Evolutionary conservation across 2,797 vertebrate genomes (phyloP).

Genomic region (Pitangus sulphuratus): DNA sequence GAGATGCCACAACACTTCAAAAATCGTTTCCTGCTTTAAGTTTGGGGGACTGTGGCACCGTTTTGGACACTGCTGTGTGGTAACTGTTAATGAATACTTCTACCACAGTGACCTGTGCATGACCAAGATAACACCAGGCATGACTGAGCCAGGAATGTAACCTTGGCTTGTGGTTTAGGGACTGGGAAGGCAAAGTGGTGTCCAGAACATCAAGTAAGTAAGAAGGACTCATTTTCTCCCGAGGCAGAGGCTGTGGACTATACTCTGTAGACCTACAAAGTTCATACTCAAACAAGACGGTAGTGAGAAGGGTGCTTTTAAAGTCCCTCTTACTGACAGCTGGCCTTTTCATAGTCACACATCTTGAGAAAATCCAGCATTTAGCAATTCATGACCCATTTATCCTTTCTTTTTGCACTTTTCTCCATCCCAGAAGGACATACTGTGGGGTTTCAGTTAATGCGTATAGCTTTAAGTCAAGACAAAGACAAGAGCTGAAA

Average conservation of each 20-base stretch:
- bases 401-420: not conserved
- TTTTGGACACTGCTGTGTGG: not conserved
- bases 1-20: not conserved
- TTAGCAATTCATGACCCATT: not conserved
- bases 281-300: not conserved
- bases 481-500: conserved; percentile 47
- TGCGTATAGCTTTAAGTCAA: conserved; percentile 48
- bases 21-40: not conserved
- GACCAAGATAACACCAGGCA: not conserved
- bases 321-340: not conserved
- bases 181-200: not conserved
- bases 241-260: not conserved
- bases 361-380: not conserved
- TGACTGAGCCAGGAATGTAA: not conserved
- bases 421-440: not conserved
- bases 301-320: not conserved
- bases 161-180: not conserved
- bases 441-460: not conserved
- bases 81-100: not conserved
- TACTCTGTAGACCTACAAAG: not conserved
- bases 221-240: not conserved
- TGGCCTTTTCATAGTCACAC: not conserved
- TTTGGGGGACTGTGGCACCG: not conserved
- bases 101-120: not conserved
- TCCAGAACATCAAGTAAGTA: not conserved